phyloP scores from a whole-genome alignment of 2,888 invertebrate genomes.

The Drosophila kanekoi region DNA sequence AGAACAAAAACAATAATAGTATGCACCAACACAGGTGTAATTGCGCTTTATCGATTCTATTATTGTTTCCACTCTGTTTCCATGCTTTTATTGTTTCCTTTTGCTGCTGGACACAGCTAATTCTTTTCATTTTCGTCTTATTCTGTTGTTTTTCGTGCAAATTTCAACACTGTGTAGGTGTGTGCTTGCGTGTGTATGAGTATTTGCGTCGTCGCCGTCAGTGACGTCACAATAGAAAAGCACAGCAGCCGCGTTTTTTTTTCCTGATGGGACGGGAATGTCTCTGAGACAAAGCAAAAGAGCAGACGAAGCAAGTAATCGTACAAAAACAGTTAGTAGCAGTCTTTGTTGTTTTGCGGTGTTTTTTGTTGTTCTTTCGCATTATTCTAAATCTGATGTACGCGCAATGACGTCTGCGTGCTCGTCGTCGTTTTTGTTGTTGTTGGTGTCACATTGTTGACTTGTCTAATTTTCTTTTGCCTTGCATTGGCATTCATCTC shows the following conservation, averaged over 20 bases:
- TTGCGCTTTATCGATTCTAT: constrained; percentile 78
- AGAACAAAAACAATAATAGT: constrained; percentile 61
- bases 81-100: constrained; percentile 44
- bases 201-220: constrained; percentile 65
- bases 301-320: constrained; percentile 25
- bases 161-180: constrained; percentile 31
- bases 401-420: constrained; percentile 46
- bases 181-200: constrained; percentile 46
- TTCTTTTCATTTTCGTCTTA: constrained; percentile 31
- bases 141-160: constrained; percentile 50
- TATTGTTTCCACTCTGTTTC: constrained; percentile 53
- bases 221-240: constrained; percentile 80
- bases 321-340: constrained; percentile 27
- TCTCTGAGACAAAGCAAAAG: constrained; percentile 39
- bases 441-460: constrained; percentile 17
- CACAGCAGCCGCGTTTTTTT: constrained; percentile 49
- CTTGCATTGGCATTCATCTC: constrained; percentile 59
- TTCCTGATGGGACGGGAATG: constrained; percentile 18
- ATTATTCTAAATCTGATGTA: constrained; percentile 7
- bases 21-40: constrained; percentile 64
- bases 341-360: constrained; percentile 9
- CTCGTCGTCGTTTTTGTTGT: constrained; percentile 9
- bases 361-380: constrained; percentile 2
- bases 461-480: constrained; percentile 30
- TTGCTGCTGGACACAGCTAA: constrained; percentile 33